phyloP scores from a whole-genome alignment of 2,888 invertebrate genomes.

The Protonemura montana region DNA sequence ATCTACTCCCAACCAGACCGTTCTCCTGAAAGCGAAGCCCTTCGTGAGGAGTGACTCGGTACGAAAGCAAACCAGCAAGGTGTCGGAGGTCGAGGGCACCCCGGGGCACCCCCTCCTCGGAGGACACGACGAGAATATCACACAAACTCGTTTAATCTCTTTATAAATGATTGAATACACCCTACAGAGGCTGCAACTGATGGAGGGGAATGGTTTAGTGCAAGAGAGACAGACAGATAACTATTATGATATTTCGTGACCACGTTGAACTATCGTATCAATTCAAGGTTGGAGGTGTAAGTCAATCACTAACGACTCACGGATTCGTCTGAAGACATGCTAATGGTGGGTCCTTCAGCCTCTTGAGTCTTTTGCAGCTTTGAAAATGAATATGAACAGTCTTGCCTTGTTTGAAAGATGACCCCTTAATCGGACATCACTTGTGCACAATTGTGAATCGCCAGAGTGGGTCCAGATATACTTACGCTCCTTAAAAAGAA shows the following conservation, averaged over 20 bases:
- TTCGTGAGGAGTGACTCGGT: background rate
- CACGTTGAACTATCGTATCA: background rate
- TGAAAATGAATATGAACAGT: too few species aligned
- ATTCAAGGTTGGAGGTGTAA: background rate
- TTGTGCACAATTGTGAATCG: too few species aligned
- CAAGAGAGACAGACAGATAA: background rate
- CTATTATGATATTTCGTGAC: background rate
- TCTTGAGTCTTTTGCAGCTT: too few species aligned
- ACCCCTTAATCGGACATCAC: too few species aligned
- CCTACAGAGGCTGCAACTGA: background rate
- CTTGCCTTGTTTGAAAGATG: too few species aligned
- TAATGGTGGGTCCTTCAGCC: background rate
- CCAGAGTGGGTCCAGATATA: too few species aligned
- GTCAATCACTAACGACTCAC: background rate
- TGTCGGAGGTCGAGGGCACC: background rate
- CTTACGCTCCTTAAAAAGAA: too few species aligned
- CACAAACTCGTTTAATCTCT: background rate
- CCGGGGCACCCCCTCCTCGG: background rate
- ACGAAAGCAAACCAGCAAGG: background rate
- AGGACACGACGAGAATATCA: background rate
- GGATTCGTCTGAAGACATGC: background rate
- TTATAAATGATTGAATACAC: constrained; percentile 12
- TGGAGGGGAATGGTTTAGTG: background rate
- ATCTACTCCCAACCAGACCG: background rate
- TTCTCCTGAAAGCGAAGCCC: background rate